Percentiles rank a stretch among this genome's conserved stretches.
phyloP scores from a whole-genome alignment of 2,113 vertebrate species.

The Stigmatopora nigra region DNA sequence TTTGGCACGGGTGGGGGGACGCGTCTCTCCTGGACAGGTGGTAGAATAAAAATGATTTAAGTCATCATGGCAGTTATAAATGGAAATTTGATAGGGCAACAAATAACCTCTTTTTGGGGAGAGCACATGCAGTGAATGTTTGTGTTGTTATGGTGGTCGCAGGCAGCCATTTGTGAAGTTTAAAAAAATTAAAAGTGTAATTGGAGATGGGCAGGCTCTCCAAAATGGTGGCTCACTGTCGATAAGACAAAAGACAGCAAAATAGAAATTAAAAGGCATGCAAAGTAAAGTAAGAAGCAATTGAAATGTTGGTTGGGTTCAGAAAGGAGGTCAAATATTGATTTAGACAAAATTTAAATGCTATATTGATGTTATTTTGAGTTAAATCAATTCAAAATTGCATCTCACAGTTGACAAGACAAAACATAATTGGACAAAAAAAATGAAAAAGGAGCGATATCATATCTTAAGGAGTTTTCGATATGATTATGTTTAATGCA shows the following conservation, averaged over 20 bases:
- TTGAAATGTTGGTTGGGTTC: not conserved
- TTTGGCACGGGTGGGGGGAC: conserved; percentile 71
- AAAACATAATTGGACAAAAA: too few relatives aligned
- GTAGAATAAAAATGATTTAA: conserved; percentile 50
- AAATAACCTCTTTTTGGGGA: not conserved
- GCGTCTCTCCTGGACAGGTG: conserved; percentile 67
- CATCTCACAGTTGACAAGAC: too few relatives aligned
- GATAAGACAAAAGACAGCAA: conserved; percentile 55
- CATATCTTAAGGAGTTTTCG: not conserved
- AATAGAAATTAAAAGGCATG: not conserved
- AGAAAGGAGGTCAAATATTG: too few relatives aligned
- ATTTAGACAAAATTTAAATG: too few relatives aligned
- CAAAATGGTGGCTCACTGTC: conserved; percentile 70
- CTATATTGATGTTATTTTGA: too few relatives aligned
- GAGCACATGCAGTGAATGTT: conserved; percentile 50
- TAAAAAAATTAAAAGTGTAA: conserved; percentile 24
- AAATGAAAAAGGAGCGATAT: not conserved
- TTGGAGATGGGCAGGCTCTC: conserved; percentile 55
- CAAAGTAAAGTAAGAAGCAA: conserved; percentile 19
- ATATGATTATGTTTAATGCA: not conserved
- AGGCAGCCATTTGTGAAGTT: conserved; percentile 53
- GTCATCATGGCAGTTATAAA: not conserved
- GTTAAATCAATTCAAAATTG: too few relatives aligned
- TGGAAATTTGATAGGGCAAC: not conserved
- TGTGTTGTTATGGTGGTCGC: conserved; percentile 51